Evolutionary conservation across 2,797 vertebrate genomes (phyloP), one percentile per base, ranked within the genome.

Genomic region (Parauchenoglanis ngamensis): DNA sequence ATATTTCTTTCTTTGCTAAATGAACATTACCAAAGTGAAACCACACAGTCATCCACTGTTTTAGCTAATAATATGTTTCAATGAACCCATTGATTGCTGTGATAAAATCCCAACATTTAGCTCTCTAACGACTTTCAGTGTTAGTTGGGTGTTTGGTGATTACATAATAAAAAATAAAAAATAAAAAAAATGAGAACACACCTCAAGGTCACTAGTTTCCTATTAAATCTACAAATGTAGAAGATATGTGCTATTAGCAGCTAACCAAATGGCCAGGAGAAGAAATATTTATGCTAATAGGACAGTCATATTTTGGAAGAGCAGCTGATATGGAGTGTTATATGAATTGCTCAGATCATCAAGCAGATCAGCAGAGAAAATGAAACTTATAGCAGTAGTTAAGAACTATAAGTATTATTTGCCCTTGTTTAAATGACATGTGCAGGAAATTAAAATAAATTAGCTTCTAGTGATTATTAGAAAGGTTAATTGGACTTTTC

Each of bases 41-140:
- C 31, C 79, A 75, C 11, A 63, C 28, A 4, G 23, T 35, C 54
- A 10, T 63, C 56, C 75, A 54, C 31, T 28, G 52, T 72, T 63
- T 84, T 81, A 75, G 85, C 49, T 87, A 35, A 72, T 88, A 81
- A 72, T 84, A 86, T 83, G 56, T 70, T 78, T 87, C 40, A 75
- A 46, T 77, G 46, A 77, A 28, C 65, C 49, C 65, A n/a, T n/a
- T 70, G 89, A 89, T 88, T 35, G 3, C 35, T 72, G 68, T 72
- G 35, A 35, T 44, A 72, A 72, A 40, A 85, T 75, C n/a, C 40
- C 56, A 77, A 72, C 85, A 87, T 89, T 87, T 88, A 88, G 73
- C 72, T 67, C 21, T 49, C 28, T 81, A 57, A 76, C 56, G 85
- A 44, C 35, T 67, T 87, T 28, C 44, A 25, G 19, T 25, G 44